Base-by-base conservation (phyloP, 2,113 vertebrate genomes). In the Baryphthengus martii region DNA sequence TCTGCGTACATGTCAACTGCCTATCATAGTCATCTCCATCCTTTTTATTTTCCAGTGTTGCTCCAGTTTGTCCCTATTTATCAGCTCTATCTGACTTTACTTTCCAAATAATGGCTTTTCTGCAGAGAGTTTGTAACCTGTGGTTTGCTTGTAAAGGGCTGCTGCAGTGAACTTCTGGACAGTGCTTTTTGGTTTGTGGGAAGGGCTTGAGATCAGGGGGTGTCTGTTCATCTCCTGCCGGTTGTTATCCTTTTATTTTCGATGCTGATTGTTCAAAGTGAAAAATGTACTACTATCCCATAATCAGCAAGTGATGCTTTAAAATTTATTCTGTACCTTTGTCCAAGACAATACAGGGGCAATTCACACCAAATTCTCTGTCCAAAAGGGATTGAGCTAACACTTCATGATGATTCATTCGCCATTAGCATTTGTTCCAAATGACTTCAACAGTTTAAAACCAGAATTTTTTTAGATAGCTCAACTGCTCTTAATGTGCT, bases 381-480 rank as follows among this genome's bases (percentile, higher is more conserved):
- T 14, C 21, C 24, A 35, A 35, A 45, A 67, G 13, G 28, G 23
- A 29, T 31, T 81, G 81, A 52, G 28, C 5, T 29, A 20, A 47
- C 4, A n/a, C 37, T n/a, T 62, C 0, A 1, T 33, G 47, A 11
- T 56, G 21, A 11, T 68, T 93, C 45, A 5, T 68, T 65, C 33
- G 50, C 14, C 17, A 5, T 52, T 33, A 42, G 35, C 23, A 8
- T 63, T 72, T 37, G 21, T 53, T 81, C 25, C 44, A 45, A 66
- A 80, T 37, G 3, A 24, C 35, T 31, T 75, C 26, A 35, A 21
- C 50, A 42, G 29, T 78, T 20, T 13, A 23, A 65, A 20, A 71
- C 47, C 6, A 47, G 42, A 45, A 47, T 70, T 88, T 80, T 13
- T 28, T 19, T 0, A 0, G 11, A 3, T 25, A n/a, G 11, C 35